Evolutionary conservation across 2,113 vertebrate species (phyloP), one percentile per base, ranked within the genome.

Genomic region (Calidris pygmaea): DNA sequence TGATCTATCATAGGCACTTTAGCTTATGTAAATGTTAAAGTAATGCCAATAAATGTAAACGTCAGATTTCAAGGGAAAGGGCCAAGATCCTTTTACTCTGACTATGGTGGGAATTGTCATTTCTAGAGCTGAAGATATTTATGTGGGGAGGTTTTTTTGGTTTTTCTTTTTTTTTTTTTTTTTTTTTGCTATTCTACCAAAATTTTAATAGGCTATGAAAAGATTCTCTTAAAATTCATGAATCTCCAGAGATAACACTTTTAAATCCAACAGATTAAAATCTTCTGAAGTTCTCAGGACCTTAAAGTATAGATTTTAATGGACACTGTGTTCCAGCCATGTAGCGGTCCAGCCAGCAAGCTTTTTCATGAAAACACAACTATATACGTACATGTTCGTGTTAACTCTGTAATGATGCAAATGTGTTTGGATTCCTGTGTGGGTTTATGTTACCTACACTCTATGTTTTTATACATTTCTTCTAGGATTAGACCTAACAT

Each of bases 351-450:
- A 70, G 14, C 23, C 50, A 88, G 37, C 3, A 39, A 68, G 21
- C 1, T 32, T 73, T 75, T 56, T 39, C 68, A 73, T 45, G 27
- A 58, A 76, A 86, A 62, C 55, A 65, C 34, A 85, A 29, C 30
- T 50, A 12, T 13, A 7, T 32, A 9, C 0, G 0, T 22, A 18
- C 9, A 12, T 60, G 47, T 9, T 52, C 37, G 6, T 68, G 35
- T 45, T 52, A 87, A 62, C 43, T 56, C 39, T 24, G 24, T 30
- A 81, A 79, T 20, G 11, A 65, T 5, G 19, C 4, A 70, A n/a
- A 53, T 35, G 24, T 19, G 6, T 58, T 63, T n/a, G 39, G 15
- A 45, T 50, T 63, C 23, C 24, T 90, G 11, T 12, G 5, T 52
- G 35, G 12, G 7, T 62, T 41, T 77, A 0, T 63, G 59, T 30